Conservation (phyloP, 2,797 vertebrate species). For the Chaetodon trifasciatus region DNA sequence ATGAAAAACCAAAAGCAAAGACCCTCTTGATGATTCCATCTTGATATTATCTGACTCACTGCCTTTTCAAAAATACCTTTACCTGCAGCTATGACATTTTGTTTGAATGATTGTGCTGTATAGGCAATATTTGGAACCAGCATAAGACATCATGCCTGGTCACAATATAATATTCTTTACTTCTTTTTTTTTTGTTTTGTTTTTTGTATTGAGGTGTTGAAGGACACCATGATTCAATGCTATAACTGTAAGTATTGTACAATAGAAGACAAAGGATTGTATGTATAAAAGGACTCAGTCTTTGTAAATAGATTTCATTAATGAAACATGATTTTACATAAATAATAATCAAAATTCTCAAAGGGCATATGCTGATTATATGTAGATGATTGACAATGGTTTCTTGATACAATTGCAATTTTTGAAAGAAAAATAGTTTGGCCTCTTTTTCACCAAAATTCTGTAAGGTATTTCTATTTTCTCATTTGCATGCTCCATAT, state of each 20-base stretch:
- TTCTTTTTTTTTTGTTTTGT: conserved; percentile 42
- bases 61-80: conserved; percentile 69
- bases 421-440: background rate
- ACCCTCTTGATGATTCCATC: conserved; percentile 86
- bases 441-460: conserved; percentile 2
- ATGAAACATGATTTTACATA: conserved; percentile 49
- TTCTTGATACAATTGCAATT: conserved; percentile 5
- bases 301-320: conserved; percentile 69
- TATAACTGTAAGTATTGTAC: conserved; percentile 77
- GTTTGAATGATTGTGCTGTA: conserved; percentile 50
- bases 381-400: conserved; percentile 4
- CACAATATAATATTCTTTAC: conserved; percentile 19
- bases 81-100: conserved; percentile 67
- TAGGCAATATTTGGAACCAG: conserved; percentile 47
- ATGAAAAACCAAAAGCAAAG: conserved; percentile 66
- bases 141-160: conserved; percentile 45
- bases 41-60: conserved; percentile 74
- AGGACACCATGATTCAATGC: conserved; percentile 33
- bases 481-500: conserved; percentile 7
- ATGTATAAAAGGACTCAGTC: conserved; percentile 56
- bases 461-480: background rate
- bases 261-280: conserved; percentile 55
- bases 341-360: conserved; percentile 18
- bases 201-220: conserved; percentile 53
- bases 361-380: conserved; percentile 33